A percentile compares a stretch with the other conserved stretches of the same genome.
Conservation (phyloP, 2,797 vertebrate genomes). For the Oryzias dopingdopingensis region DNA sequence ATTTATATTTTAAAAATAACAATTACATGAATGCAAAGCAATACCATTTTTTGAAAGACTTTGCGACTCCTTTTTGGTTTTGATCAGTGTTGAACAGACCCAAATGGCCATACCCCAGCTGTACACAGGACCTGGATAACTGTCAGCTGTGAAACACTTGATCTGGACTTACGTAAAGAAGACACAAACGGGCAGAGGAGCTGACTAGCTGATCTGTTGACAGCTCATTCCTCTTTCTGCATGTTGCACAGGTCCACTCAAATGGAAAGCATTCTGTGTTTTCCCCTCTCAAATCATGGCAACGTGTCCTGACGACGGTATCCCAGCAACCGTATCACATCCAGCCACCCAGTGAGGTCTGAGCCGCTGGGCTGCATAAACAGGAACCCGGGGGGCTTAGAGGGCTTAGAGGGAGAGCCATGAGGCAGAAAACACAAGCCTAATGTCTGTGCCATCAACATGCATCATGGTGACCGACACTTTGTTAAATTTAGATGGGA, state of each 20-base stretch:
- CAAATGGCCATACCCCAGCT: too few relatives aligned
- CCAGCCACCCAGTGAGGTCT: slow-evolving; percentile 36
- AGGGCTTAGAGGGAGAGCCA: slow-evolving; percentile 36
- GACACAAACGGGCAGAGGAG: not conserved
- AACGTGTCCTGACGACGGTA: slow-evolving; percentile 51
- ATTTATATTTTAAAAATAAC: too few relatives aligned
- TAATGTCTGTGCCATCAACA: not conserved
- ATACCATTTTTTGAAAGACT: too few relatives aligned
- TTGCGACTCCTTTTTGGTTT: too few relatives aligned
- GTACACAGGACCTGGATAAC: not conserved
- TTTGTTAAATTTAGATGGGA: too few relatives aligned
- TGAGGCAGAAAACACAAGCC: slow-evolving; percentile 19
- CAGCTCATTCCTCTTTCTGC: not conserved
- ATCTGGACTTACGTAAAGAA: not conserved
- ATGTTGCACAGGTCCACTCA: not conserved
- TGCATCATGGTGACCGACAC: not conserved
- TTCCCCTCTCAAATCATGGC: slow-evolving; percentile 33
- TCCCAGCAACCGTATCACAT: slow-evolving; percentile 44
- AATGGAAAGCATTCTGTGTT: slow-evolving; percentile 6
- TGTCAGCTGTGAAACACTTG: not conserved
- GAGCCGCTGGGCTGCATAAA: slow-evolving; percentile 34
- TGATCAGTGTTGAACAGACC: too few relatives aligned
- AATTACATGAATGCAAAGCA: too few relatives aligned
- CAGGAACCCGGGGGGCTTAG: slow-evolving; percentile 49
- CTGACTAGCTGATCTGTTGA: not conserved